Percentiles rank a stretch among this genome's conserved stretches.
Evolutionary conservation across 1,140 invertebrate species (phyloP).

Genomic region (Formica exsecta): DNA sequence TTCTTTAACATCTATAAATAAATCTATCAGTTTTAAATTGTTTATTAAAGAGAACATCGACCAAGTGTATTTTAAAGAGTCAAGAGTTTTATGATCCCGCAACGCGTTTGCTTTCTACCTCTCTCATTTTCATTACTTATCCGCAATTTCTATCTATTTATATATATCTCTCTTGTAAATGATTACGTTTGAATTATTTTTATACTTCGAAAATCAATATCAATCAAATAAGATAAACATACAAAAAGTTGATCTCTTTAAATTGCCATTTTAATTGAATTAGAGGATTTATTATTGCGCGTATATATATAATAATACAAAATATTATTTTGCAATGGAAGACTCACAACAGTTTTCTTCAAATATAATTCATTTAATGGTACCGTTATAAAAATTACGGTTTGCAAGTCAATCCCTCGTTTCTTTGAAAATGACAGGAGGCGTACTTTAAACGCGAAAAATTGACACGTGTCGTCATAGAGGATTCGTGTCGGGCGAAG

Average conservation of each 20-base stretch:
- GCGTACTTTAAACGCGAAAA: conserved; percentile 17
- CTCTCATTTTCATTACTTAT: no score
- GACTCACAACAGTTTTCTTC: neutral
- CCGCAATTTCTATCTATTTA: neutral
- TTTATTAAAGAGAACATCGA: neutral
- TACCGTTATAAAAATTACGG: neutral
- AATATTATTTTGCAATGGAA: neutral
- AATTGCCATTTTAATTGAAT: neutral
- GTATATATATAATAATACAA: neutral
- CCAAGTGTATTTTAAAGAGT: neutral
- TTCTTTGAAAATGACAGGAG: neutral
- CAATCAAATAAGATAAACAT: neutral
- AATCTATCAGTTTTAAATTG: no score
- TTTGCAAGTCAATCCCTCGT: neutral
- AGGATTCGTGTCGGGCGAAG: conserved; percentile 7
- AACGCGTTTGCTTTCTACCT: neutral
- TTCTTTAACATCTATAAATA: neutral
- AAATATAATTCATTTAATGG: neutral
- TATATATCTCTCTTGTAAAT: neutral
- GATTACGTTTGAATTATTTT: neutral
- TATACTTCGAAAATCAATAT: neutral
- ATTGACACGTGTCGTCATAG: conserved; percentile 8
- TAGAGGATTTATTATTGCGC: neutral
- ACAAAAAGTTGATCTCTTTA: neutral
- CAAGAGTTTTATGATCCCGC: neutral